Base-by-base conservation (phyloP, 2,888 invertebrate species). In the Autographa gamma region DNA sequence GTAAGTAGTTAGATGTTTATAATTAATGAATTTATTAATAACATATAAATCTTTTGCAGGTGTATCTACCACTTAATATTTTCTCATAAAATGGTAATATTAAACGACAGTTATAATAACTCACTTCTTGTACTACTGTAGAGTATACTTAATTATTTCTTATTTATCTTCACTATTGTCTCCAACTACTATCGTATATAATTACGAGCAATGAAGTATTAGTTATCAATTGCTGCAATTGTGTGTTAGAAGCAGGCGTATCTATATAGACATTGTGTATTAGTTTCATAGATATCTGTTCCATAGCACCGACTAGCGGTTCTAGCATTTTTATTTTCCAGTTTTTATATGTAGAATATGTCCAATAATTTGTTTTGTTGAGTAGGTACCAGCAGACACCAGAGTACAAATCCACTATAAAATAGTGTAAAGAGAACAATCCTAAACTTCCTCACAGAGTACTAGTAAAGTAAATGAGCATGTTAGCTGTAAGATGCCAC, bases 221-320 rank as follows among this genome's bases (percentile, higher is more conserved):
- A 91, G 90, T 85, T 83, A 89, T 83, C 86, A 89, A 90, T 91
- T 90, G 89, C 87, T 92, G 88, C 89, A 90, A 88, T 89, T 92
- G 89, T 92, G 90, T 92, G 88, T 92, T 93, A 93, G 93, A 90
- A 76, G 83, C 76, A 88, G 88, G 85, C 90, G 87, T 91, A 91
- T 84, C 80, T 89, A 86, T 86, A 87, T 90, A 90, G 85, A 79
- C 66, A 77, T 87, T 91, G 86, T 93, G 90, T 93, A 90, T 92
- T 93, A 92, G 92, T 91, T 89, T 77, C 59, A 88, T 94, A 95
- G 91, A 86, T 88, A 88, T 90, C 86, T 86, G 87, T 88, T 87
- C 85, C 58, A 86, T 91, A 90, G 90, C 73, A 84, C 94, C 94
- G 94, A 86, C 19, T 95, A 95, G 95, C 94, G 95, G 94, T 85